phyloP scores from a whole-genome alignment of 2,113 vertebrate genomes.

The Natator depressus region DNA sequence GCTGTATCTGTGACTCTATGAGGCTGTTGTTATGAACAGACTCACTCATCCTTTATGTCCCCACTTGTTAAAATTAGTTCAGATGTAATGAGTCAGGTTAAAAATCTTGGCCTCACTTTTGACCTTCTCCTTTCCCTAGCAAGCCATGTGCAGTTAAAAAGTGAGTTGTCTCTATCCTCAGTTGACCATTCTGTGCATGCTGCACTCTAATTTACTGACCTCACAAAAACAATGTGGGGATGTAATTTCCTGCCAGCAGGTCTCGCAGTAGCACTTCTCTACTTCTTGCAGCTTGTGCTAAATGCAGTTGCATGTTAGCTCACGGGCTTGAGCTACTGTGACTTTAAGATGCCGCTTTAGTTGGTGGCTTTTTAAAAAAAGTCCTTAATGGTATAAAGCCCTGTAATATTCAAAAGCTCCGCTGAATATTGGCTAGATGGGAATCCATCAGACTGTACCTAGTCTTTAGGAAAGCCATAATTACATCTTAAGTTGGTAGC shows the following conservation, averaged over 20 bases:
- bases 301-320: background rate
- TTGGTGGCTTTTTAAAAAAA: background rate
- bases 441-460: background rate
- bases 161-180: background rate
- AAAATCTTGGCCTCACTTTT: background rate
- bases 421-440: background rate
- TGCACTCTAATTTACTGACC: background rate
- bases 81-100: too few species aligned
- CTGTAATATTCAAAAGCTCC: background rate
- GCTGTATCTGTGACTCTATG: background rate
- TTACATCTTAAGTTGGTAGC: background rate
- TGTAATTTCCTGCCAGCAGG: fast-evolving
- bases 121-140: constrained; percentile 3
- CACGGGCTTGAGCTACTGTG: background rate
- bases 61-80: background rate
- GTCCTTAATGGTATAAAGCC: background rate
- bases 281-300: background rate
- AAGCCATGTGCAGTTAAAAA: background rate
- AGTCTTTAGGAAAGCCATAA: background rate
- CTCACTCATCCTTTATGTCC: constrained; percentile 1
- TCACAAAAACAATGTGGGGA: background rate
- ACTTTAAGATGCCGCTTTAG: background rate
- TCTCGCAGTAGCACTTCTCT: background rate
- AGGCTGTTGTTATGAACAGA: background rate
- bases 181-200: background rate